Percentiles rank a stretch among this genome's conserved stretches.
phyloP scores from a whole-genome alignment of 2,797 vertebrate species.

The Limnodromus scolopaceus region DNA sequence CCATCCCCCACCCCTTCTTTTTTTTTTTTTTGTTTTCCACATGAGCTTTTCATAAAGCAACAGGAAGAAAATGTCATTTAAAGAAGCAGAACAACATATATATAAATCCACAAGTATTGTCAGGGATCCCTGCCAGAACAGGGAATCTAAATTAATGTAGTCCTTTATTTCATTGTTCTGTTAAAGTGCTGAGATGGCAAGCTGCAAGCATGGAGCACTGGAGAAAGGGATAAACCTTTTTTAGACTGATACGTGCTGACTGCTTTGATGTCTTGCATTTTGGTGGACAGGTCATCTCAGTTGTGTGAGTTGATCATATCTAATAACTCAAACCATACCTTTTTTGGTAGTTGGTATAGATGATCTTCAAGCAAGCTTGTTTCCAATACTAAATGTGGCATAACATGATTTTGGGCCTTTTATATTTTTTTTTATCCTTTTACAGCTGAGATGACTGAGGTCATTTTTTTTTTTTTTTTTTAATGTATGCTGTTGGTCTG shows the following conservation, averaged over 20 bases:
- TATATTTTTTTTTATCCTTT: not conserved
- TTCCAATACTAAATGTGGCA: not conserved
- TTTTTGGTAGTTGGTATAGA: not conserved
- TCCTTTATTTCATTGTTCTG: not conserved
- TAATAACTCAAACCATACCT: not conserved
- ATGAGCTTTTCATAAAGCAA: not conserved
- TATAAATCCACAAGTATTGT: not conserved
- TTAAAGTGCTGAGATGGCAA: not conserved
- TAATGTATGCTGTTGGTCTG: not conserved
- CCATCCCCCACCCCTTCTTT: too few relatives aligned
- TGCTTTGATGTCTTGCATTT: not conserved
- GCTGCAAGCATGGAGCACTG: not conserved
- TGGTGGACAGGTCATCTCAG: not conserved
- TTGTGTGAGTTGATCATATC: not conserved
- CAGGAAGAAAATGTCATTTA: not conserved
- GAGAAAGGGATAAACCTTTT: not conserved
- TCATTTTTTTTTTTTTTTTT: not conserved
- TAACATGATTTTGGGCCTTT: not conserved
- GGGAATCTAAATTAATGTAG: not conserved
- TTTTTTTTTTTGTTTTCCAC: fast-evolving
- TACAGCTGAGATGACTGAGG: not conserved
- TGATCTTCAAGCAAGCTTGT: not conserved
- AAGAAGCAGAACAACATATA: not conserved
- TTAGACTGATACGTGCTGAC: not conserved
- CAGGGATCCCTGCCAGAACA: not conserved